A percentile compares a stretch with the other conserved stretches of the same genome.
Conservation (phyloP, 1,140 invertebrate species). For the Dysdera silvatica region DNA sequence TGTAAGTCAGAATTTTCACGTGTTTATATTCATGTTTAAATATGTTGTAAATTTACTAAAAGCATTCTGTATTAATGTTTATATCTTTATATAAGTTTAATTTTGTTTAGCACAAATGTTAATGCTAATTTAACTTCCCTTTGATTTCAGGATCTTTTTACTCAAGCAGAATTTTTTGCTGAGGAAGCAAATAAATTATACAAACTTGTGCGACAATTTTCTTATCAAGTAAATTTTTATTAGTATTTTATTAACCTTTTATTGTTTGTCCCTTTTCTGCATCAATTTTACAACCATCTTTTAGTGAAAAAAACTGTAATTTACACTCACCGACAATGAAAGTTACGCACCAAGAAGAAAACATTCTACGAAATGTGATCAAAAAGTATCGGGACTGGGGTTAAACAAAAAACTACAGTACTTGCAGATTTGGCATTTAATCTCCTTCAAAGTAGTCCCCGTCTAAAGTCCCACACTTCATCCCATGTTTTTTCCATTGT, state of each 20-base stretch:
- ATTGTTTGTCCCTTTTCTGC: not conserved
- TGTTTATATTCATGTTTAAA: not conserved
- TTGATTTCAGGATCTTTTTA: constrained; percentile 71
- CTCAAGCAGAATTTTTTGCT: constrained; percentile 98
- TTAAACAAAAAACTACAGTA: too few species aligned
- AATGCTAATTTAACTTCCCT: not conserved
- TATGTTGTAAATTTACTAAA: not conserved
- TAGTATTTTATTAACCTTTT: not conserved
- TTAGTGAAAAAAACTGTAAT: too few species aligned
- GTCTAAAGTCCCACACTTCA: too few species aligned
- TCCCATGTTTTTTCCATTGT: too few species aligned
- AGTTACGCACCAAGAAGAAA: too few species aligned
- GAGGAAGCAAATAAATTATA: constrained; percentile 99
- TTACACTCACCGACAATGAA: too few species aligned
- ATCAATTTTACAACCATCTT: not conserved
- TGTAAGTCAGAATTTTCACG: not conserved
- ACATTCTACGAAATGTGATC: too few species aligned
- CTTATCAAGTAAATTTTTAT: constrained; percentile 72
- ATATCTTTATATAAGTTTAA: not conserved
- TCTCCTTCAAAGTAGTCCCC: too few species aligned
- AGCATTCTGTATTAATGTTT: not conserved
- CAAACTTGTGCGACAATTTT: constrained; percentile 97
- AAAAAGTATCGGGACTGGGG: too few species aligned
- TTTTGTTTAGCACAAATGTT: not conserved
- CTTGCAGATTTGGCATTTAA: too few species aligned